Base-by-base conservation (phyloP, 2,113 vertebrate genomes). In the Bubo bubo region DNA sequence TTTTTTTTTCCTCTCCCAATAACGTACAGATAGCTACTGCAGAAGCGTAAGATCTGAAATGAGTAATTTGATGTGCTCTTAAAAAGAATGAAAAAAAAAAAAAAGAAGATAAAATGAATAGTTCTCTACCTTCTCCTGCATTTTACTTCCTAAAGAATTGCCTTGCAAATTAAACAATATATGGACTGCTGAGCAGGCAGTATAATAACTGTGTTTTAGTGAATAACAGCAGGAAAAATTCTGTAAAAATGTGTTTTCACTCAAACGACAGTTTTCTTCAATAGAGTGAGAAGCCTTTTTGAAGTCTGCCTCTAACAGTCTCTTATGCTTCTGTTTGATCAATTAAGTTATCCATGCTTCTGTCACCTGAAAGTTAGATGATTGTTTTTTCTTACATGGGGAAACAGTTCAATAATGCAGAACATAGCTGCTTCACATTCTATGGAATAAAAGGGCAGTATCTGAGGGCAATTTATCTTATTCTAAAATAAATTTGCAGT, bases 101-200 rank as follows among this genome's bases (percentile, higher is more conserved):
- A 37, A 4, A 55, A n/a, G n/a, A n/a, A 14, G 14, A 32, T 21
- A 0, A 41, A 75, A 55, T 37, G 0, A 41, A 60, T 45, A 72
- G 6, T 43, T 49, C 5, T 68, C 4, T 63, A 58, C 11, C 9
- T 79, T 19, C 41, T 64, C 11, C 14, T 49, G 11, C 5, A 39
- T 85, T 90, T 79, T 66, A 30, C 20, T 53, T 71, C 19, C 12
- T 71, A 45, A 62, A 81, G 14, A 80, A 27, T 74, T 71, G 85
- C 24, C n/a, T 70, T 88, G 27, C 1, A 45, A 88, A 88, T 49
- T 74, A 85, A 74, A 58, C 8, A 77, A 58, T 6, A 1, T 34
- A 35, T 35, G 32, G 18, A n/a, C 22, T 74, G 18, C 24, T 66
- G 50, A 70, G 9, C 24, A 67, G 14, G 21, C 23, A 62, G 7